Conservation (phyloP, 1,140 invertebrate genomes). For the Sesamia nonagrioides region DNA sequence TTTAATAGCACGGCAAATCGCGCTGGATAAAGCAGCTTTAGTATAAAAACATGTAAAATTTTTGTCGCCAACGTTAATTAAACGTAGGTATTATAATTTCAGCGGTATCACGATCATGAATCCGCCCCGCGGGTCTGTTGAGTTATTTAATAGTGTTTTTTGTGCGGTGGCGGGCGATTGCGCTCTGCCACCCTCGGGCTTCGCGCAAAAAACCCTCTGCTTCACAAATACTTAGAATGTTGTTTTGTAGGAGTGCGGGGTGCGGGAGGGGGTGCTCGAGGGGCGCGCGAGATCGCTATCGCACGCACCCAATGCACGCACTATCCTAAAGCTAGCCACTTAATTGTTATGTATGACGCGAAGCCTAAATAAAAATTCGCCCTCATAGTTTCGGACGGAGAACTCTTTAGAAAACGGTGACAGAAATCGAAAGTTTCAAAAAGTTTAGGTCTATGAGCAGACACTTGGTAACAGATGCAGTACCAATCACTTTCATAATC, state of each 20-base stretch:
- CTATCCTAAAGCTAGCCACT: conserved; percentile 83
- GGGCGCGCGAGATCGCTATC: conserved; percentile 83
- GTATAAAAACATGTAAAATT: conserved; percentile 56
- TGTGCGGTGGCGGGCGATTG: conserved; percentile 82
- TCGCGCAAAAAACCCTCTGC: conserved; percentile 84
- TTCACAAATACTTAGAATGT: conserved; percentile 85
- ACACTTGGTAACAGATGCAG: background rate
- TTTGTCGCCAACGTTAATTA: conserved; percentile 83
- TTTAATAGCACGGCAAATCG: conserved; percentile 57
- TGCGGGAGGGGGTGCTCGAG: conserved; percentile 63
- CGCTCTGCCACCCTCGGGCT: conserved; percentile 83
- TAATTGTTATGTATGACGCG: conserved; percentile 81
- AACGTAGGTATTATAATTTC: conserved; percentile 70
- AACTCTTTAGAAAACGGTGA: conserved; percentile 29
- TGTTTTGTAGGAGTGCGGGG: conserved; percentile 78
- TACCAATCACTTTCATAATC: conserved; percentile 36
- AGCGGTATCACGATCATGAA: conserved; percentile 80
- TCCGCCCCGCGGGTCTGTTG: conserved; percentile 84
- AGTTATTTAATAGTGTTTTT: conserved; percentile 87
- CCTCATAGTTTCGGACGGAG: conserved; percentile 34
- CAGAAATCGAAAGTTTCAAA: conserved; percentile 20
- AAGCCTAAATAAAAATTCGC: conserved; percentile 58
- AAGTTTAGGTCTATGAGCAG: background rate
- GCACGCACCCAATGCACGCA: conserved; percentile 86
- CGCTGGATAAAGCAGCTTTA: conserved; percentile 54